These are phyloP conservation scores for Fragum whitleyi DNA, from an alignment of 2,888 invertebrate genomes.

Conservation along the genomic window DNA sequence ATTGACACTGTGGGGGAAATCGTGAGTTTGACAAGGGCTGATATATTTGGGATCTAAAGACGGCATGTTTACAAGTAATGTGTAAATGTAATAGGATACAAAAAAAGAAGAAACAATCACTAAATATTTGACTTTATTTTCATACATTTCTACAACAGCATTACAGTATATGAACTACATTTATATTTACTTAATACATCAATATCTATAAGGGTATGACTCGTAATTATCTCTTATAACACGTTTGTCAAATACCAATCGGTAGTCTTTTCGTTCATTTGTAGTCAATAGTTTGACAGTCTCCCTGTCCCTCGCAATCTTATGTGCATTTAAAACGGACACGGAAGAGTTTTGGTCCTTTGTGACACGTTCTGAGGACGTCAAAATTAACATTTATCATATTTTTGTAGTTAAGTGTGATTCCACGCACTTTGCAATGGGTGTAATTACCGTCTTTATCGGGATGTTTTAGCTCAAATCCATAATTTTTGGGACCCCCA, in stretches of 20 bases:
- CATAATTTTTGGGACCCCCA: slow-evolving; percentile 83
- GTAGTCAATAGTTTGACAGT: not conserved
- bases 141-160: too few species aligned
- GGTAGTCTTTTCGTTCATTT: slow-evolving; percentile 11
- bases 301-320: not conserved
- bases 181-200: too few species aligned
- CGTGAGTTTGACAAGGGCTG: too few species aligned
- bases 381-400: slow-evolving; percentile 63
- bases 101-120: too few species aligned
- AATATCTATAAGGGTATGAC: slow-evolving; percentile 11
- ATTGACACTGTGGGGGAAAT: too few species aligned
- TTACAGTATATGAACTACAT: too few species aligned
- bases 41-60: too few species aligned
- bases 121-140: too few species aligned
- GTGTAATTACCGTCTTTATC: slow-evolving; percentile 51
- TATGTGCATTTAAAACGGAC: slow-evolving; percentile 22
- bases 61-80: too few species aligned
- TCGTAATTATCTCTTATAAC: not conserved
- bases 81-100: too few species aligned
- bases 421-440: slow-evolving; percentile 72
- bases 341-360: slow-evolving; percentile 2
- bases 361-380: slow-evolving; percentile 46
- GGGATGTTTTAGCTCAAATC: slow-evolving; percentile 62
- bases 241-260: slow-evolving; percentile 23
- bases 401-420: slow-evolving; percentile 67